Evolutionary conservation across 2,797 vertebrate genomes (phyloP), one percentile per base, ranked within the genome.

Genomic region (Dicrostonyx torquatus): DNA sequence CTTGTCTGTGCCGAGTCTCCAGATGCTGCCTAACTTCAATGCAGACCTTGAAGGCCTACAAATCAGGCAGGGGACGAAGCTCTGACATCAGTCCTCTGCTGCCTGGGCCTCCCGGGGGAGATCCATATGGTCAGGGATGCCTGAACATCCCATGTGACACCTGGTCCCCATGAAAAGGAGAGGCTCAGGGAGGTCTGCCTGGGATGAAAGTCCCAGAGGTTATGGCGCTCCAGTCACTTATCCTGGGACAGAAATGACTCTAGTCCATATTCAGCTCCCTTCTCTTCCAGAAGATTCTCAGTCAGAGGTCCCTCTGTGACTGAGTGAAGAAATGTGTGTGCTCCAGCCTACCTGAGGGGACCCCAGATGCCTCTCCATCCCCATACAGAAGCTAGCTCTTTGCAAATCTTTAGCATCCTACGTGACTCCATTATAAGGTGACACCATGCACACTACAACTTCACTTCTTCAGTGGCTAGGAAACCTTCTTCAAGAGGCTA

Each of bases 1-100:
- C 96, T 97, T 96, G 97, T 96, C 97, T 97, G 97, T 95, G 91
- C 96, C 97, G 96, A 93, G 93, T 97, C 97, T 98, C 97, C 97
- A 96, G 97, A 95, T 96, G 97, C 96, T 97, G 62, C 80, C 62
- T 90, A 9, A 18, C 60, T 53, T 22, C 10, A 15, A 18, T 17
- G 43, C 14, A 75, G 75, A 68, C 58, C 31, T 6, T 0, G 3
- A 37, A 24, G 76, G 37, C 40, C 78, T 10, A 40, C 20, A 50
- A 17, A 4, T 20, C 20, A 43, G 43, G 31, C 14, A 15, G 70
- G 24, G 11, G n/a, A 55, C 1, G 5, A 43, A 50, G n/a, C 12
- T 43, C 85, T 15, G 62, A n/a, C 6, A 10, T 48, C 48, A 55
- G 8, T 13, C 48, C 50, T 34, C 53, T 4, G 2, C 29, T 72